Evolutionary conservation across 2,797 vertebrate species (phyloP), one percentile per base, ranked within the genome.

Genomic region (Hoplostethus mediterraneus): DNA sequence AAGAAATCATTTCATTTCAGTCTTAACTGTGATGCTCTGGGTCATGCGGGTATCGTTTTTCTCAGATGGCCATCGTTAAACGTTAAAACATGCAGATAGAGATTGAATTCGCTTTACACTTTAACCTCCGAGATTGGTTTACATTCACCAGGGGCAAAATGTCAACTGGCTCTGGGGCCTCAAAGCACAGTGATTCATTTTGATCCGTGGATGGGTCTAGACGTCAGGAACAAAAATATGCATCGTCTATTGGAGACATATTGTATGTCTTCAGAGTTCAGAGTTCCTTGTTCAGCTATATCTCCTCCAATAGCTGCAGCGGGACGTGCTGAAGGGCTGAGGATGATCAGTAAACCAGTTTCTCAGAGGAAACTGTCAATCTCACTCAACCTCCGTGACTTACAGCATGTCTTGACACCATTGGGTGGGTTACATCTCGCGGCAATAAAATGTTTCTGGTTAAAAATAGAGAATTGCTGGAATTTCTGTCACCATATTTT

Each of bases 401-500:
- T 11, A 71, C 64, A 64, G 30, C 11, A 0, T 59, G 57, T 55
- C 70, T 31, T 55, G 38, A 63, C 76, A 77, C 71, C 63, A 60
- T 66, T 71, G 61, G 49, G 62, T 69, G 57, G 51, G 63, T 77
- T 60, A 65, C 51, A 69, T 82, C 82, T 81, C 75, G 75, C 70
- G 70, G 71, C 79, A 81, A 67, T 77, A 61, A 84, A 82, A 64
- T 17, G 67, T 86, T 86, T 83, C 79, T 77, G 85, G 82, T 85
- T 65, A 80, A 80, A 86, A 89, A 86, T 82, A 66, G 51, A 77
- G 80, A 67, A 89, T 84, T 69, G 72, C n/a, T 52, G 79, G 79
- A 82, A 89, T 90, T 80, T 84, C 52, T 90, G 53, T 77, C 58
- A 52, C 58, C 73, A 84, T 87, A 82, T 80, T 86, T 89, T 71